Base-by-base conservation (phyloP, 2,113 vertebrate species). In the Patagioenas fasciata region DNA sequence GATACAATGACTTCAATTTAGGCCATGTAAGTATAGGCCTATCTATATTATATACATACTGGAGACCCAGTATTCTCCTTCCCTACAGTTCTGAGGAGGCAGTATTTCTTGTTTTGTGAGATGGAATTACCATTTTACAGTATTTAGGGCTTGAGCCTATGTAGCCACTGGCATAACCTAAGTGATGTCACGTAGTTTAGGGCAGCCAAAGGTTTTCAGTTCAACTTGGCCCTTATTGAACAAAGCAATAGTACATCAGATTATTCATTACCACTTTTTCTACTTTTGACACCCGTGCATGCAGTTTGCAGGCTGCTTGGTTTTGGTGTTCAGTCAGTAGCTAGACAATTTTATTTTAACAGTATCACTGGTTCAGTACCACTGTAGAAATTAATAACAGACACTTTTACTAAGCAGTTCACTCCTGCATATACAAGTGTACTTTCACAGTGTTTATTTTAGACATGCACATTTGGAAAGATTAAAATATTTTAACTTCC, bases 401-500 rank as follows among this genome's bases (percentile, higher is more conserved):
- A 20, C 18, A 47, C 56, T 97, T 97, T 69, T 95, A 89, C 88
- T 93, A 91, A 91, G 90, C 32, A 64, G 44, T 89, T 97, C 64
- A 56, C 9, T 42, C 73, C 7, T 80, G 38, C 47, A 25, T 67
- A 84, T 91, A 40, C 42, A 23, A 81, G 48, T 23, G 9, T 93
- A 93, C 80, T 89, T 96, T 80, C 65, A 69, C 48, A 90, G 69
- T 95, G 34, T 88, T 96, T 85, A 36, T 88, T 94, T 93, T 53
- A 92, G 36, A 89, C 38, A 60, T 28, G 57, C 29, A 92, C 71
- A 94, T 64, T 88, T 85, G 44, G 64, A 70, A 81, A 83, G 62
- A 85, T 72, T n/a, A 90, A 96, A 97, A 93, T 95, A 96, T 89
- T 93, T 95, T 77, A 85, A 67, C n/a, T 90, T 44, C n/a, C 58